A percentile compares a stretch with the other conserved stretches of the same genome.
Evolutionary conservation across 2,888 invertebrate species (phyloP).

Genomic region (Mellilla xanthometata): DNA sequence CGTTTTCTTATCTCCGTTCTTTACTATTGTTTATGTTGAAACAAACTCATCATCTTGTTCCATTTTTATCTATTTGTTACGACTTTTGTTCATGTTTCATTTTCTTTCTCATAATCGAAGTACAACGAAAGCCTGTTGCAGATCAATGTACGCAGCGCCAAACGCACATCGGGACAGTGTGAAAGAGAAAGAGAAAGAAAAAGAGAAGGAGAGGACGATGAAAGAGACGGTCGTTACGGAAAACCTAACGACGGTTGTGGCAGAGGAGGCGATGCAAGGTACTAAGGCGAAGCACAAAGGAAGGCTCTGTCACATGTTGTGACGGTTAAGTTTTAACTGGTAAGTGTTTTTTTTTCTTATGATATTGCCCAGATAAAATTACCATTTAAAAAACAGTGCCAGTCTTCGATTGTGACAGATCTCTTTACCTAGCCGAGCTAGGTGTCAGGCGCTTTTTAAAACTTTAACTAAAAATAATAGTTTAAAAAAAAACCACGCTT

Average conservation of each 20-base stretch:
- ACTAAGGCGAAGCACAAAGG: constrained; percentile 62
- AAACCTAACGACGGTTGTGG: constrained; percentile 36
- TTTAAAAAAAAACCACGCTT: too few species aligned
- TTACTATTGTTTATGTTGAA: too few species aligned
- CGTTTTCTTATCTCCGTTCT: too few species aligned
- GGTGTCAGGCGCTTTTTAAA: too few species aligned
- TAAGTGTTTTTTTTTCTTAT: too few species aligned
- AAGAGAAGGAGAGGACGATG: constrained; percentile 41
- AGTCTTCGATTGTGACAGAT: too few species aligned
- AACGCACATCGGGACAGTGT: constrained; percentile 54
- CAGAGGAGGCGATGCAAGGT: constrained; percentile 34
- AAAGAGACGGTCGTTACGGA: constrained; percentile 42
- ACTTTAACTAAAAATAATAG: too few species aligned
- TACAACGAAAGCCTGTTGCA: constrained; percentile 71
- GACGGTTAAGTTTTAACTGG: constrained; percentile 78
- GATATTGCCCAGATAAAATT: too few species aligned
- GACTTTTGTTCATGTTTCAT: constrained; percentile 18
- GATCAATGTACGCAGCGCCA: constrained; percentile 76
- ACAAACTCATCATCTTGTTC: neutral
- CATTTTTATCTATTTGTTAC: neutral
- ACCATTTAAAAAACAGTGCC: too few species aligned
- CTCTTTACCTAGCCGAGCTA: too few species aligned
- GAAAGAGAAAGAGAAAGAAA: constrained; percentile 51
- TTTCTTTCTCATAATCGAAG: constrained; percentile 44
- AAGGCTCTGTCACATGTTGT: constrained; percentile 77